phyloP scores from a whole-genome alignment of 2,797 vertebrate species.

The Paratrypauchen microcephalus region DNA sequence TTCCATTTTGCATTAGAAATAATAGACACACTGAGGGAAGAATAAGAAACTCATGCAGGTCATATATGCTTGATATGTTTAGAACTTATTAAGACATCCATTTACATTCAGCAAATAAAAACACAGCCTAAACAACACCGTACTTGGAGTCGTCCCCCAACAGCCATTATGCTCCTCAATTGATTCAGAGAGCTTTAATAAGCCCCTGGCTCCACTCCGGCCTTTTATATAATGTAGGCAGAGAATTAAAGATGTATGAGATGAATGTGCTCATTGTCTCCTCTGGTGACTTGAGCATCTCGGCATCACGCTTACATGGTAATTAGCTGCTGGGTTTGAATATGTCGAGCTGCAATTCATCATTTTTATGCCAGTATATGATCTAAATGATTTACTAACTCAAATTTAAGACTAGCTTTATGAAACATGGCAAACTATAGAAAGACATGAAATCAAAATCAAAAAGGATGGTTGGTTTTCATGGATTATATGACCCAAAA shows the following conservation, averaged over 20 bases:
- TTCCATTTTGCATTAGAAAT: background rate
- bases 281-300: constrained; percentile 55
- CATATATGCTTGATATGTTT: constrained; percentile 27
- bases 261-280: constrained; percentile 69
- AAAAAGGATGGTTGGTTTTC: constrained; percentile 15
- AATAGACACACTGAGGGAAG: background rate
- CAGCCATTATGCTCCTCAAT: constrained; percentile 66
- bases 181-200: constrained; percentile 69
- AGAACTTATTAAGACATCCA: constrained; percentile 46
- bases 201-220: constrained; percentile 64
- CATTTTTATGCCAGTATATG: constrained; percentile 48
- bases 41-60: constrained; percentile 7
- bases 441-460: constrained; percentile 30
- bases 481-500: constrained; percentile 30
- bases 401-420: constrained; percentile 35
- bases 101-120: constrained; percentile 59
- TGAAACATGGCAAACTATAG: constrained; percentile 12
- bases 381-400: constrained; percentile 52
- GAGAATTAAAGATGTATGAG: constrained; percentile 72
- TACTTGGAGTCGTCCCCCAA: constrained; percentile 59
- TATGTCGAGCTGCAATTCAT: constrained; percentile 56
- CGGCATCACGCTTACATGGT: constrained; percentile 47
- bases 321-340: constrained; percentile 65
- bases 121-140: constrained; percentile 32
- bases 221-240: constrained; percentile 66